Conservation (phyloP, 2,888 invertebrate species). For the Micropterix aruncella region DNA sequence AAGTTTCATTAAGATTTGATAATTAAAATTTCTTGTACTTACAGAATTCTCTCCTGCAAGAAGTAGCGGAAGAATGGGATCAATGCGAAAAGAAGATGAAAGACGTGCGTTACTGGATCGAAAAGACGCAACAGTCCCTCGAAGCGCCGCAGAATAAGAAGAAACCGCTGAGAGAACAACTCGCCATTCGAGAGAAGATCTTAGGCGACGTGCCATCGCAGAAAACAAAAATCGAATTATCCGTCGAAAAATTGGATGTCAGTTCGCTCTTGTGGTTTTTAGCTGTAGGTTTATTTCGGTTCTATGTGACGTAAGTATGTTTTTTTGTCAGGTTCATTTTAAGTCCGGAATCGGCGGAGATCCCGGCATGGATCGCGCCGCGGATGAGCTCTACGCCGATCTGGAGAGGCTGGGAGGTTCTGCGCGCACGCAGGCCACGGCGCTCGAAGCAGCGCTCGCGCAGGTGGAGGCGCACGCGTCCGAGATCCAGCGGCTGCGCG, state of each 20-base stretch:
- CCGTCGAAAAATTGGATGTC: slow-evolving; percentile 83
- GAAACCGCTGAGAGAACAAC: slow-evolving; percentile 76
- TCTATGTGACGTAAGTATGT: slow-evolving; percentile 7
- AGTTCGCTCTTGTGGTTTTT: slow-evolving; percentile 17
- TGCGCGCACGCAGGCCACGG: slow-evolving; percentile 48
- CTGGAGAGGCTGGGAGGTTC: slow-evolving; percentile 50
- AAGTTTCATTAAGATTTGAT: slow-evolving; percentile 16
- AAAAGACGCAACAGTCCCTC: slow-evolving; percentile 63
- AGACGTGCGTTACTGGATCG: slow-evolving; percentile 80
- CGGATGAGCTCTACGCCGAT: slow-evolving; percentile 51
- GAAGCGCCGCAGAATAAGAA: slow-evolving; percentile 75
- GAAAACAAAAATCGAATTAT: slow-evolving; percentile 76
- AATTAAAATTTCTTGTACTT: not conserved
- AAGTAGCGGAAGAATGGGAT: slow-evolving; percentile 91
- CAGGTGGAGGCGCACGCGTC: slow-evolving; percentile 82
- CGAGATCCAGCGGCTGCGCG: slow-evolving; percentile 72
- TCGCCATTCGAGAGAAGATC: slow-evolving; percentile 74
- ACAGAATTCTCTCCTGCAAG: slow-evolving; percentile 76
- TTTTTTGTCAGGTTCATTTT: slow-evolving; percentile 66
- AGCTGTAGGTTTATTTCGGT: slow-evolving; percentile 2
- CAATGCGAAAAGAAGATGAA: slow-evolving; percentile 89
- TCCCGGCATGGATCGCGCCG: slow-evolving; percentile 57
- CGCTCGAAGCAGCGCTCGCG: slow-evolving; percentile 59
- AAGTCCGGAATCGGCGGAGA: slow-evolving; percentile 72
- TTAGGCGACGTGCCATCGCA: slow-evolving; percentile 78